Base-by-base conservation (phyloP, 2,888 invertebrate genomes). In the Chloroclysta siterata region DNA sequence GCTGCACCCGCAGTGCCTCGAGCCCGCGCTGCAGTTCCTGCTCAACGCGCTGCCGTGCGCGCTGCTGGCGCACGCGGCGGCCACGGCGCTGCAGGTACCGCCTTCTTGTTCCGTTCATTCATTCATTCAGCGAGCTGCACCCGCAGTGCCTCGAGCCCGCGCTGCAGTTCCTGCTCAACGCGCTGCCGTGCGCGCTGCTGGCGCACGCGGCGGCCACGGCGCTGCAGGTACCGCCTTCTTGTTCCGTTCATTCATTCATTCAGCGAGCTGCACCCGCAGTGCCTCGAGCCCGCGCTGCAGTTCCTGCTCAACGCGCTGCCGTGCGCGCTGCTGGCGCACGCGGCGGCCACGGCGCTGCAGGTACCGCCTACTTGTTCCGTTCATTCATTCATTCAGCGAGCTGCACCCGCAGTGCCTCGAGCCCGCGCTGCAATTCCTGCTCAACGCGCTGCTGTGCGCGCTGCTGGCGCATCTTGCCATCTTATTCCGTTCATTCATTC, bases 261-360 rank as follows among this genome's bases (percentile, higher is more conserved):
- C n/a, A n/a, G n/a, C n/a, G 29, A 29, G 0, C 29, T 29, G 29
- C 98, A 99, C 90, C 95, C 97, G 0, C 95, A 95, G 70, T 95
- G 96, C 54, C 88, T 98, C 73, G 97, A 97, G 88, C 96, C 97
- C 13, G 95, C 97, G 53, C 91, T 98, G 64, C 96, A 97, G 87
- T 97, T 96, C 65, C 82, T 85, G 53, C 74, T 83, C 80, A 94
- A 94, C 47, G 96, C 96, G 63, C 88, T 98, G 69, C 95, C 95
- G 62, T 95, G 96, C 76, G 94, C 94, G 56, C 95, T 95, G 13
- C 87, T 97, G 57, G 96, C 97, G 0, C 94, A 95, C 14, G 96
- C 97, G 0, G 97, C 98, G 0, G 98, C 98, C 10, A 94, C 95
- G 13, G 96, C 98, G 0, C 83, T 99, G 54, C 97, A 98, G 88